A percentile compares a stretch with the other conserved stretches of the same genome.
phyloP scores from a whole-genome alignment of 53 echinoderm and acorn worm genomes.

The Patiria pectinifera region DNA sequence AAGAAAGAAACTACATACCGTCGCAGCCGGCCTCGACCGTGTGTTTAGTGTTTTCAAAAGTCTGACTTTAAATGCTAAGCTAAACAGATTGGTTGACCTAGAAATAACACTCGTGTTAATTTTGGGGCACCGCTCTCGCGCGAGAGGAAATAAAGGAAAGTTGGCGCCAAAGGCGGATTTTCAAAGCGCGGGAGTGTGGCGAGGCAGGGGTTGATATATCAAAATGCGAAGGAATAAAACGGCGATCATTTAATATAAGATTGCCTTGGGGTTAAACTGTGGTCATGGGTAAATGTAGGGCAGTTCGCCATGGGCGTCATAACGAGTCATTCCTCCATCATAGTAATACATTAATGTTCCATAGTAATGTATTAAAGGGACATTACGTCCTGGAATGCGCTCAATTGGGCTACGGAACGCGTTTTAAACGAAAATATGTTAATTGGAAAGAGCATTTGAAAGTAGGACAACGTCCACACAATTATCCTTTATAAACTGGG shows the following conservation, averaged over 20 bases:
- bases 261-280: not conserved
- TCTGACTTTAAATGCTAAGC: slow-evolving; percentile 12
- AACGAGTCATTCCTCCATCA: not conserved
- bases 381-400: no score
- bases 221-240: slow-evolving; percentile 16
- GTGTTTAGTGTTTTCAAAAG: slow-evolving; percentile 24
- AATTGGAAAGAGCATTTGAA: no score
- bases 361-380: not conserved
- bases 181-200: slow-evolving; percentile 15
- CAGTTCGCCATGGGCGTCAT: not conserved
- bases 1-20: no score
- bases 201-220: slow-evolving; percentile 3
- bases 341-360: not conserved
- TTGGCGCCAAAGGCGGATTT: slow-evolving; percentile 31
- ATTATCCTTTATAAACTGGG: no score
- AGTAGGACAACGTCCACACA: no score
- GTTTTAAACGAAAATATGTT: no score
- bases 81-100: slow-evolving; percentile 16
- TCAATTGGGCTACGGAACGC: no score
- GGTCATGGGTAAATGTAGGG: not conserved
- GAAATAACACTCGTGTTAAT: slow-evolving; percentile 34
- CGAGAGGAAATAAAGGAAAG: not conserved
- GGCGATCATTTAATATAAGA: not conserved
- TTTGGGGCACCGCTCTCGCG: not conserved
- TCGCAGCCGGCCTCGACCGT: not conserved